phyloP scores from a whole-genome alignment of 2,113 vertebrate genomes.

The Tringa solitaria region DNA sequence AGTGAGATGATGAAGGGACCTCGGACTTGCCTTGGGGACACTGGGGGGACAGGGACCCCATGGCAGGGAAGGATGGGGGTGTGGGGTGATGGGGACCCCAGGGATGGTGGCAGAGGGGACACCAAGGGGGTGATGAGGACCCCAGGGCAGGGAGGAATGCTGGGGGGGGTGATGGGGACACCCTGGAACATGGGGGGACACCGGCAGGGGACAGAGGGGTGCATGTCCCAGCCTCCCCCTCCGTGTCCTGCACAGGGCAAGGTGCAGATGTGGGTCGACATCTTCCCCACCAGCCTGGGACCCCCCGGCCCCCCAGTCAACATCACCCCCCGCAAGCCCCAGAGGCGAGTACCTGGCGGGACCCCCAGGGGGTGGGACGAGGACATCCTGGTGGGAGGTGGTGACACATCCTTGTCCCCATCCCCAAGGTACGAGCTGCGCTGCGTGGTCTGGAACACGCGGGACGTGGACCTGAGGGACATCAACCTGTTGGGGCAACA shows the following conservation, averaged over 20 bases:
- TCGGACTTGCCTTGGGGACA: too few relatives aligned
- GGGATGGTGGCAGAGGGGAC: background rate
- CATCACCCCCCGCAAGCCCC: slow-evolving; percentile 68
- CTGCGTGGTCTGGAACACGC: slow-evolving; percentile 27
- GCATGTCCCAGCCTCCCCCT: fast-evolving
- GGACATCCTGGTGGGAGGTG: fast-evolving
- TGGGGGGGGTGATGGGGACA: background rate
- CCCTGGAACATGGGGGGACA: fast-evolving
- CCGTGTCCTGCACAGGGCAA: slow-evolving; percentile 60
- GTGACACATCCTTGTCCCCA: fast-evolving
- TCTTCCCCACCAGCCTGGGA: slow-evolving; percentile 73
- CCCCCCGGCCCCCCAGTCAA: slow-evolving; percentile 60
- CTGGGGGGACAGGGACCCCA: background rate
- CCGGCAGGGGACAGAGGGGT: fast-evolving
- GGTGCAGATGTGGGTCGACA: slow-evolving; percentile 80
- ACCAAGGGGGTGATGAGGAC: background rate
- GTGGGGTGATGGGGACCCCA: background rate
- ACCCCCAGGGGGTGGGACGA: fast-evolving
- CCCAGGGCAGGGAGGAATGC: background rate
- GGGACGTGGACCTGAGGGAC: background rate
- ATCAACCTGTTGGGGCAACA: slow-evolving; percentile 30
- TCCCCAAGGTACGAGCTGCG: slow-evolving; percentile 2
- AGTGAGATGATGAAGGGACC: background rate
- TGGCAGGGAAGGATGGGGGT: background rate
- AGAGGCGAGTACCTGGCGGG: slow-evolving; percentile 21